Evolutionary conservation across 2,888 invertebrate species (phyloP).

Genomic region (Drosophila setosimentum): DNA sequence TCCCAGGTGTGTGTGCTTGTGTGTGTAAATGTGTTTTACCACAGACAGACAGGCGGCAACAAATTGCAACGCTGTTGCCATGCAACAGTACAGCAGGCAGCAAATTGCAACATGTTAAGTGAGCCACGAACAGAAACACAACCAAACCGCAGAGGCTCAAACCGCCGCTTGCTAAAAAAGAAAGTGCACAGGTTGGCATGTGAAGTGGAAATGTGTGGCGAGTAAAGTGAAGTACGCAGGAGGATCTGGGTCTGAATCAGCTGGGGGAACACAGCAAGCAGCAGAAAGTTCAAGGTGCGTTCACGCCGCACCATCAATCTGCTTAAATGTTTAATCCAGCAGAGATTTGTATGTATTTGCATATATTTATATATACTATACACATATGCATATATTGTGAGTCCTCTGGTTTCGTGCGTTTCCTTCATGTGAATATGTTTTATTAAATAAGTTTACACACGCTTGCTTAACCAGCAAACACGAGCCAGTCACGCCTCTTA

Average conservation of each 20-base stretch:
- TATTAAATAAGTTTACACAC: conserved; percentile 75
- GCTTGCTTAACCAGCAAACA: conserved; percentile 71
- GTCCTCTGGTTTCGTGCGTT: conserved; percentile 35
- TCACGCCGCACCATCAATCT: conserved; percentile 71
- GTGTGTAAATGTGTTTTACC: conserved; percentile 42
- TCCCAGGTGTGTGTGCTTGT: not conserved
- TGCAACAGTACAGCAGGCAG: conserved; percentile 17
- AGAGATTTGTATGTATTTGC: conserved; percentile 63
- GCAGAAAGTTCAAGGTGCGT: conserved; percentile 72
- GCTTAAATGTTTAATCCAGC: conserved; percentile 78
- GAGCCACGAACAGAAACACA: conserved; percentile 17
- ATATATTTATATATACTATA: conserved; percentile 15
- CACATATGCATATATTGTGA: conserved; percentile 7
- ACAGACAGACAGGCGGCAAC: conserved; percentile 54
- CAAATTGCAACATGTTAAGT: conserved; percentile 40
- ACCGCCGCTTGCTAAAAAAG: conserved; percentile 9
- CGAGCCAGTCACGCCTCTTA: conserved; percentile 33
- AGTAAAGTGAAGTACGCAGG: conserved; percentile 12
- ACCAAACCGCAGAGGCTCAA: conserved; percentile 43
- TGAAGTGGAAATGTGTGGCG: conserved; percentile 47
- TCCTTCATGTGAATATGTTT: conserved; percentile 18
- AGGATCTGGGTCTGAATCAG: not conserved
- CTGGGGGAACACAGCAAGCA: conserved; percentile 1
- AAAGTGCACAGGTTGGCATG: conserved; percentile 47
- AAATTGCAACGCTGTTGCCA: conserved; percentile 40